Evolutionary conservation across 2,888 invertebrate species (phyloP), one percentile per base, ranked within the genome.

Genomic region (Drosophila mettleri): DNA sequence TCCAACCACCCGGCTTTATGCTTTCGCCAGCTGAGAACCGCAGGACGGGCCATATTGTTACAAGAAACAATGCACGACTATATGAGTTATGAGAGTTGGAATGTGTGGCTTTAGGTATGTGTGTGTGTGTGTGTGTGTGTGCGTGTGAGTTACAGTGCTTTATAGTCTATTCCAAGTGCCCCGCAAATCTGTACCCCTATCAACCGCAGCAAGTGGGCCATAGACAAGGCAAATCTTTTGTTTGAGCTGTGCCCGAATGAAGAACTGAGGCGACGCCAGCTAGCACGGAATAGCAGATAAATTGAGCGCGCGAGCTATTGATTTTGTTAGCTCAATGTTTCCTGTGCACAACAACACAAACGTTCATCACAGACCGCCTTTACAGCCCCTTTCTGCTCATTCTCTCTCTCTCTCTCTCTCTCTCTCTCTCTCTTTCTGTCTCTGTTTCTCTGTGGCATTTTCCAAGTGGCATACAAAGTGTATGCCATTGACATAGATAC

Each of bases 401-500:
- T 24, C 29, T 4, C 16, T 9, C 6, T n/a, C 22, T 38, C 18
- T 12, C 20, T 0, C n/a, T 22, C 10, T 18, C 22, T 14, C 12
- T 31, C 9, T 20, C 5, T 14, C 10, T 12, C n/a, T 22, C 12
- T 22, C 6, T 22, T 10, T 18, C 18, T 18, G 7, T 12, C 43
- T 16, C 29, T 12, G 29, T 18, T 18, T 2, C 46, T 6, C n/a
- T 39, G 10, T 51, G n/a, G 55, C 24, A 16, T 18, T 18, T 33
- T 34, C 22, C 41, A 27, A 41, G 58, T 51, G 64, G 52, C 59
- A 69, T 65, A 66, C 61, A 75, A 64, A 66, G 74, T 78, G 78
- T 69, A 82, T 80, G 83, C 82, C 83, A 83, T 83, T 83, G 83
- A 83, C 83, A 83, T 72, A 83, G 82, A 82, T 83, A 84, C 69